A percentile compares a stretch with the other conserved stretches of the same genome.
These are phyloP conservation scores for Xerus inauris DNA, from an alignment of 2,113 vertebrate genomes.

Conservation along the genomic window DNA sequence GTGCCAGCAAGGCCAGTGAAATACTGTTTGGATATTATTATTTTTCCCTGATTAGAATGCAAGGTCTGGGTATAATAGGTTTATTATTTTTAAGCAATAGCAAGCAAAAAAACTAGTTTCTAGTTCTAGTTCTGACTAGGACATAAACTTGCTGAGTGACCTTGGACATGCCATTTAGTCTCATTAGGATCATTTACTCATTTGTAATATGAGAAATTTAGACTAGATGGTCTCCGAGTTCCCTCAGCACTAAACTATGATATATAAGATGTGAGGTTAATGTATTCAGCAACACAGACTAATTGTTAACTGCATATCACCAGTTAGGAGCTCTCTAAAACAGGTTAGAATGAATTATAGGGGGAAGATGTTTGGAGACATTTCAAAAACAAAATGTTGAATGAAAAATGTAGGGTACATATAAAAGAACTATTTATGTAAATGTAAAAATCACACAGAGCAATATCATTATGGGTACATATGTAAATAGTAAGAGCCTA, in stretches of 20 bases:
- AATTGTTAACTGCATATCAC: neutral
- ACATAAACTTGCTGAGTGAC: neutral
- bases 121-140: constrained; percentile 7
- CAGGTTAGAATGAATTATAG: neutral
- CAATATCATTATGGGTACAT: neutral
- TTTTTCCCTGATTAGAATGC: neutral
- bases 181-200: neutral
- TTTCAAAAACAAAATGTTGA: constrained; percentile 17
- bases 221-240: neutral
- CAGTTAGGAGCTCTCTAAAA: constrained; percentile 12
- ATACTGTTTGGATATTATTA: neutral
- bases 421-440: neutral
- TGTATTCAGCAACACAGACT: neutral
- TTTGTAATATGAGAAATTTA: neutral
- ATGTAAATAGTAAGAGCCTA: neutral
- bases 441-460: neutral
- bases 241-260: neutral
- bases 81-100: neutral
- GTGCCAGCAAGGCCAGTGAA: neutral
- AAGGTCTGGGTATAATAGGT: neutral
- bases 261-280: neutral
- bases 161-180: neutral
- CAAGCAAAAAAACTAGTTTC: neutral
- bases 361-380: neutral
- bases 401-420: neutral